phyloP scores from a whole-genome alignment of 2,888 invertebrate genomes.

The Globia sparganii region DNA sequence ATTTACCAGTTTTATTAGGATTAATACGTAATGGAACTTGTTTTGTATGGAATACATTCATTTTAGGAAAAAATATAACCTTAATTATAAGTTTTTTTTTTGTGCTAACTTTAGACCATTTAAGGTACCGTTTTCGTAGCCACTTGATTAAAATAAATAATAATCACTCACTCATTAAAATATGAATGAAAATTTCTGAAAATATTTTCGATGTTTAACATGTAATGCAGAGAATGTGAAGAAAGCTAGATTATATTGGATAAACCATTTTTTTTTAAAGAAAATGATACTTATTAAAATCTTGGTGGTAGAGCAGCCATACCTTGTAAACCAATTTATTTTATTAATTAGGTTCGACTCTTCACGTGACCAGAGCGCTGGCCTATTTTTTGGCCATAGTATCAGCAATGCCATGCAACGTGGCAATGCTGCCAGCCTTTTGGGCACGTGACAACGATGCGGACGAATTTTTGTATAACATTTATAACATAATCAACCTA shows the following conservation, averaged over 20 bases:
- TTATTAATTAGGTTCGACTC: no score
- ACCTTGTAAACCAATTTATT: no score
- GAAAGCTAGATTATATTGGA: not conserved
- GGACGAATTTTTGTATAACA: no score
- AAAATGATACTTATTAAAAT: not conserved
- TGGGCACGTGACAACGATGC: no score
- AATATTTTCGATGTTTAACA: not conserved
- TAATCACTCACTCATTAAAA: not conserved
- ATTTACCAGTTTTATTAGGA: conserved; percentile 14
- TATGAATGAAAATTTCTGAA: not conserved
- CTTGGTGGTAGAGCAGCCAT: no score
- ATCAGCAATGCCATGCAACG: no score
- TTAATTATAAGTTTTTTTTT: not conserved
- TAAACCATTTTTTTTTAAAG: not conserved
- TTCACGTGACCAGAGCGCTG: no score
- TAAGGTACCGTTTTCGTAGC: conserved; percentile 5
- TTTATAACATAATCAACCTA: no score
- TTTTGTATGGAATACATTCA: not conserved
- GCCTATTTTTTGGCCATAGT: no score
- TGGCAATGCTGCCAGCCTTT: no score
- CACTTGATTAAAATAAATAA: not conserved
- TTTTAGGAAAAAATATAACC: not conserved
- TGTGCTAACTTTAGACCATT: not conserved
- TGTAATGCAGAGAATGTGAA: not conserved
- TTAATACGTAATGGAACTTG: not conserved